Conservation (phyloP, 1,140 invertebrate genomes). For the Brachionus asplanchnoidis region DNA sequence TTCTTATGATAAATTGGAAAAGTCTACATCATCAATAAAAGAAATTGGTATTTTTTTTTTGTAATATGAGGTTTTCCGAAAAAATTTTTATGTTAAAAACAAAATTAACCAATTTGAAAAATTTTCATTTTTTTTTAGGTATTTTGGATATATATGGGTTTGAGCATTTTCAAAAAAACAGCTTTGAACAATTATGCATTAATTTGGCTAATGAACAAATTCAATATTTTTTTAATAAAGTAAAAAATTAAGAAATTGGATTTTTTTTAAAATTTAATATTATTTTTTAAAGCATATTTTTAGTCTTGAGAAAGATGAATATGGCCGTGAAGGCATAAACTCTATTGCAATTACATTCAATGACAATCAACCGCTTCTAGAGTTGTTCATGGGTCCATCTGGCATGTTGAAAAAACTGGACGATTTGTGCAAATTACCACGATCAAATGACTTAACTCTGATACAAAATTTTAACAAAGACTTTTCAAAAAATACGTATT, state of each 20-base stretch:
- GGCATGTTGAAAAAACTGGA: conserved; percentile 62
- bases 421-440: conserved; percentile 72
- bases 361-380: conserved; percentile 70
- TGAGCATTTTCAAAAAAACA: conserved; percentile 66
- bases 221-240: conserved; percentile 82
- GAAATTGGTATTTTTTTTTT: not conserved
- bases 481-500: conserved; percentile 23
- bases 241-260: conserved; percentile 56
- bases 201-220: conserved; percentile 84
- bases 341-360: conserved; percentile 72
- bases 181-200: conserved; percentile 83
- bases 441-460: conserved; percentile 65
- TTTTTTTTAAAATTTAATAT: not conserved
- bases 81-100: too few species aligned
- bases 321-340: conserved; percentile 67
- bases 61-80: not conserved
- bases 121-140: conserved; percentile 57
- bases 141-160: conserved; percentile 68
- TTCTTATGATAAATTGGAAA: conserved; percentile 54
- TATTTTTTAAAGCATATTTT: conserved; percentile 66
- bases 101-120: too few species aligned
- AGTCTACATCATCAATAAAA: conserved; percentile 31
- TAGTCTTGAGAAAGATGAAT: conserved; percentile 71
- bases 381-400: conserved; percentile 63
- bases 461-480: conserved; percentile 59